phyloP scores from a whole-genome alignment of 2,888 invertebrate genomes.

The Protonemura montana region DNA sequence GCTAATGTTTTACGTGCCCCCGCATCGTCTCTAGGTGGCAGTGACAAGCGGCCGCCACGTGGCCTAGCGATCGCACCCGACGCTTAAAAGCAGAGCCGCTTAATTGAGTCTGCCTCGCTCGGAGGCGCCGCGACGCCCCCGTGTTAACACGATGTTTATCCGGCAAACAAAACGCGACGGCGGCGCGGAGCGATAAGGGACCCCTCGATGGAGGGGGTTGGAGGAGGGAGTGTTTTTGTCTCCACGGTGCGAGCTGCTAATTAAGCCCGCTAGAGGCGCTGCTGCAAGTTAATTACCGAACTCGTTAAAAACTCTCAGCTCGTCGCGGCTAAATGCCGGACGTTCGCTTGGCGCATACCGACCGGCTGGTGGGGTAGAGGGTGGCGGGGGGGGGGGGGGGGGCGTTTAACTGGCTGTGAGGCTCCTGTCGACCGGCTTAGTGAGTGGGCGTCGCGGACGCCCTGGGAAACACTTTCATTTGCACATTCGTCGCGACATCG shows the following conservation, averaged over 20 bases:
- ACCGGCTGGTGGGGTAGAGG: not conserved
- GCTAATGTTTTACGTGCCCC: conserved; percentile 1
- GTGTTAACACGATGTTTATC: not conserved
- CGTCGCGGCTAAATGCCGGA: not conserved
- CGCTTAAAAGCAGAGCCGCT: not conserved
- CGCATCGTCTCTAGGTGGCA: not conserved
- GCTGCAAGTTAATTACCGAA: not conserved
- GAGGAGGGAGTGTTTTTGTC: too few relatives aligned
- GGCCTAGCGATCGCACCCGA: not conserved
- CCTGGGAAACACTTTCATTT: too few relatives aligned
- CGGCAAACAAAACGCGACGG: not conserved
- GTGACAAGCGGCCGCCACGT: not conserved
- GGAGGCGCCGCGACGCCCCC: not conserved
- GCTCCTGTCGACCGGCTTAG: not conserved
- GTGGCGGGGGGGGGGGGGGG: not conserved
- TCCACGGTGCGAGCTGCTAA: not conserved
- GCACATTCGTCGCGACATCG: too few relatives aligned
- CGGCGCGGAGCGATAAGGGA: not conserved
- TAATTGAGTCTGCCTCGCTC: not conserved
- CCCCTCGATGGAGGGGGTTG: too few relatives aligned
- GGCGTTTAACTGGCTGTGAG: not conserved
- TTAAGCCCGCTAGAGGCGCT: conserved; percentile 1
- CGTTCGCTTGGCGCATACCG: not conserved
- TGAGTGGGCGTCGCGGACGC: not conserved
- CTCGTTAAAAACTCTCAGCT: not conserved